Conservation (phyloP, 2,797 vertebrate genomes). For the Sylvilagus floridanus region DNA sequence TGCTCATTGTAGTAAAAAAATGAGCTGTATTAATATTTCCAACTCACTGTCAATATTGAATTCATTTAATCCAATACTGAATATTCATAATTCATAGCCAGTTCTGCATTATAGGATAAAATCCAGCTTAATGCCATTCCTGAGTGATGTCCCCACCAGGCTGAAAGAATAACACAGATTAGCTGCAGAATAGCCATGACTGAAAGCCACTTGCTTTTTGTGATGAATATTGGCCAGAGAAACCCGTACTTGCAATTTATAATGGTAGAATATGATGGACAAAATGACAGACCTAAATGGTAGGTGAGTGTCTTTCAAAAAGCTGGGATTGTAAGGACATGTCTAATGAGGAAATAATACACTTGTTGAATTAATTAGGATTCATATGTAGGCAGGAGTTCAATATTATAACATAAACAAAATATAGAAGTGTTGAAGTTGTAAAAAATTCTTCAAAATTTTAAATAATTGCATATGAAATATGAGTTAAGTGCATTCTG, state of each 20-base stretch:
- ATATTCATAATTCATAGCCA: background rate
- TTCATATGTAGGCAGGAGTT: background rate
- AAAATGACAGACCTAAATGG: background rate
- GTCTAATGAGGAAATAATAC: background rate
- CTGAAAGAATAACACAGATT: background rate
- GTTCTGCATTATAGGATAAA: conserved; percentile 12
- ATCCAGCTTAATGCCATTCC: background rate
- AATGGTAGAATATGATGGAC: background rate
- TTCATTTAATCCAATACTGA: background rate
- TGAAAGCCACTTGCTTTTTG: background rate
- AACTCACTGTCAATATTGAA: background rate
- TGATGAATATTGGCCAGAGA: background rate
- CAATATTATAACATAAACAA: background rate
- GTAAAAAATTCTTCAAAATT: background rate
- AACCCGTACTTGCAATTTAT: background rate
- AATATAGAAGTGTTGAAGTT: background rate
- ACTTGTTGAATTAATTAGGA: background rate
- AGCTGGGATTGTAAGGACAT: background rate
- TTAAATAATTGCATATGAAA: background rate
- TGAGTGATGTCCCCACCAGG: background rate
- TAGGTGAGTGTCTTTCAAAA: conserved; percentile 13
- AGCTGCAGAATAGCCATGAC: background rate
- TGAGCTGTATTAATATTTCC: background rate
- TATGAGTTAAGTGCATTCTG: background rate
- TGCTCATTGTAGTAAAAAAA: background rate